Base-by-base conservation (phyloP, 1,140 invertebrate genomes). In the Diprion similis region DNA sequence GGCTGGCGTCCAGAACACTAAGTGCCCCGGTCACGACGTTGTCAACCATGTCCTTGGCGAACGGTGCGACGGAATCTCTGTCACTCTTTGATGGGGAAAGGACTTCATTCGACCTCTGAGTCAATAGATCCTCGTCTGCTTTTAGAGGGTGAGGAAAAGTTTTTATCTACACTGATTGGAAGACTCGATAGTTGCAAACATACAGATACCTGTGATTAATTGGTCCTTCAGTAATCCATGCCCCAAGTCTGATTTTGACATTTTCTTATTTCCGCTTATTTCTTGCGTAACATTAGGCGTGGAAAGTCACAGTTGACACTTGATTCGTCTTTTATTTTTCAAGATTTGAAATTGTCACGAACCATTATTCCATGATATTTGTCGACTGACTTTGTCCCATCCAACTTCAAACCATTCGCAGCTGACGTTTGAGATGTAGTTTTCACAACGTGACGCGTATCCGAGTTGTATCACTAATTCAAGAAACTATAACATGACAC, bases 41-140 rank as follows among this genome's bases (percentile, higher is more conserved):
- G 11, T 59, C 51, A 13, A 59, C 9, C 51, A 59, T 59, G 4
- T 59, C 9, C n/a, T 59, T 59, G 51, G 51, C 51, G n/a, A 59
- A 17, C 45, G 68, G 68, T 11, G n/a, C 45, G 37, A 45, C 37
- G 11, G 68, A n/a, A 13, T 46, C n/a, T n/a, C 37, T 17, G 45
- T 47, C 37, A 3, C 68, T 0, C 11, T 11, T 47, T 17, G 37
- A 17, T 17, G 17, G 68, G 8, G 17, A 47, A 46, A 46, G 18
- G 17, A 15, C 37, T 4, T 13, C 47, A 17, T 17, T 70, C 46
- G 15, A 24, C 8, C n/a, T 70, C 68, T 37, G 37, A 17, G 18
- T 68, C 67, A 15, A 68, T 68, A 68, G 18, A 8, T 24, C 67
- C 67, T 68, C 67, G 18, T 68, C 67, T 68, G 7, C 15, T 68